These are phyloP conservation scores for Drosophila siamana DNA, from an alignment of 2,888 invertebrate species.

Conservation along the genomic window DNA sequence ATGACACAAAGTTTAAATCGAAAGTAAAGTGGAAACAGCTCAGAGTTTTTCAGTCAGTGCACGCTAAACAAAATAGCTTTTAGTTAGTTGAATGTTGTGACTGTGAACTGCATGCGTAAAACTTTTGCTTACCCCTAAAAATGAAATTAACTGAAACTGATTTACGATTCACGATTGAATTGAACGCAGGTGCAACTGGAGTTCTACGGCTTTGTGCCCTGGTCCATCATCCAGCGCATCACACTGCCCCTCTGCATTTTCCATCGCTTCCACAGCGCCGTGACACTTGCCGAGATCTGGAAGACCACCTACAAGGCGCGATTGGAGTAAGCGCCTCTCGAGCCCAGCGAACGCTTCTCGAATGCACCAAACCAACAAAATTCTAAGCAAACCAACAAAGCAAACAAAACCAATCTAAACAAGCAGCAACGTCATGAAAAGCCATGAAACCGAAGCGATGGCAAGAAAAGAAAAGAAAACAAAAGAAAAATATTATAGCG, in stretches of 20 bases:
- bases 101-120: conserved; percentile 7
- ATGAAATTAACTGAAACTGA: not conserved
- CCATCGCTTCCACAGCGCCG: conserved; percentile 97
- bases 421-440: conserved; percentile 5
- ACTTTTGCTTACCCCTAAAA: too few species aligned
- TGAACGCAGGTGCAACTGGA: conserved; percentile 90
- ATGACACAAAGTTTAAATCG: not conserved
- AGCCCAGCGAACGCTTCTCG: conserved; percentile 42
- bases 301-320: conserved; percentile 97
- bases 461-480: conserved; percentile 19
- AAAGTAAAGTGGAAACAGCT: too few species aligned
- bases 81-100: not conserved
- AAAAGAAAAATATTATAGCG: conserved; percentile 47
- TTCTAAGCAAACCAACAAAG: conserved; percentile 13
- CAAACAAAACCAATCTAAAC: conserved; percentile 21
- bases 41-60: conserved; percentile 2
- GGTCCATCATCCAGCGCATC: conserved; percentile 96
- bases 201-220: conserved; percentile 96
- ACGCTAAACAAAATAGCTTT: too few species aligned
- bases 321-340: conserved; percentile 89
- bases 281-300: conserved; percentile 97
- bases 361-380: conserved; percentile 64
- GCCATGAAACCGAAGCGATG: conserved; percentile 3
- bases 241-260: conserved; percentile 97
- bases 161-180: not conserved